Evolutionary conservation across 2,888 invertebrate species (phyloP).

Genomic region (Lingula anatina): DNA sequence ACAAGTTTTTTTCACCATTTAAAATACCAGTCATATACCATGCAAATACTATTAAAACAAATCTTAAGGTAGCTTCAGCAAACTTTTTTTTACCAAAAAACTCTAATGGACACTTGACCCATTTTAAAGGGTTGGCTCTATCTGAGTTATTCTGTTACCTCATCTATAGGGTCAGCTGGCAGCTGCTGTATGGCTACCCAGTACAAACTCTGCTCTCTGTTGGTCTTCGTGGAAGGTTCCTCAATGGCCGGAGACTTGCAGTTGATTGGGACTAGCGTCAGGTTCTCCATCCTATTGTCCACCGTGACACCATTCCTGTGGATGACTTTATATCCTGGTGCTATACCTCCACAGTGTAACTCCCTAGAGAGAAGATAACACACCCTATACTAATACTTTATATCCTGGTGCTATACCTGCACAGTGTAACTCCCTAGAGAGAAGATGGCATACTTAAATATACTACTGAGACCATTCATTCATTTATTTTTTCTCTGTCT

Average conservation of each 20-base stretch:
- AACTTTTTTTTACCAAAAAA: no score
- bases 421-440: conserved; percentile 54
- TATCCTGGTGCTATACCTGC: conserved; percentile 55
- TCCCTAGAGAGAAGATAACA: conserved; percentile 53
- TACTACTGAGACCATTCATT: background rate
- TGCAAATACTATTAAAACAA: no score
- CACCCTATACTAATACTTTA: no score
- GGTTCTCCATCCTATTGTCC: conserved; percentile 56
- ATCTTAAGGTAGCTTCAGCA: no score
- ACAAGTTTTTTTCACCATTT: no score
- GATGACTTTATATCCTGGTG: conserved; percentile 54
- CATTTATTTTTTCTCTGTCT: background rate
- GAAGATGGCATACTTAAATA: background rate
- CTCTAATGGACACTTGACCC: no score
- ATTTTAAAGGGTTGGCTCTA: no score
- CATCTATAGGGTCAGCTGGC: conserved; percentile 50
- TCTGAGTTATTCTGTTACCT: conserved; percentile 22
- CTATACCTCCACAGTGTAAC: conserved; percentile 55
- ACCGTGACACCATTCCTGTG: conserved; percentile 56
- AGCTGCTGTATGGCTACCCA: conserved; percentile 57
- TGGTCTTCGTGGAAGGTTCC: conserved; percentile 33
- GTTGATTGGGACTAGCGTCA: conserved; percentile 42
- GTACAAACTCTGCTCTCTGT: conserved; percentile 53
- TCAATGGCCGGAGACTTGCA: conserved; percentile 11
- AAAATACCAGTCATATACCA: no score